Conservation (phyloP, 2,888 invertebrate genomes). For the Plusia festucae region DNA sequence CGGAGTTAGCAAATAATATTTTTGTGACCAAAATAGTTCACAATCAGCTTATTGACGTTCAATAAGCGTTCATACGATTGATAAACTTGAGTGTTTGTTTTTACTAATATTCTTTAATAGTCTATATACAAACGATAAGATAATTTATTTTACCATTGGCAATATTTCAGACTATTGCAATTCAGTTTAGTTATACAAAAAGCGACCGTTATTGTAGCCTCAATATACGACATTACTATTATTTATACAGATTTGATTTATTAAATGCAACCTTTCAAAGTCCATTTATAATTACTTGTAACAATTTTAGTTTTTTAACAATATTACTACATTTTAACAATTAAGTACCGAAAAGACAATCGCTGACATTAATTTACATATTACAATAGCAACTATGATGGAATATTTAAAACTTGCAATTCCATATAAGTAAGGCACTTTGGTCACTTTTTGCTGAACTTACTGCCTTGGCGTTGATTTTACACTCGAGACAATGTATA, state of each 20-base stretch:
- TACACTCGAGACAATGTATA: neutral
- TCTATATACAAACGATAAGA: neutral
- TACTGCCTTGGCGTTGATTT: neutral
- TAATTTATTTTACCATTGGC: neutral
- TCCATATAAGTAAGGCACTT: neutral
- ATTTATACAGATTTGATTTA: no score
- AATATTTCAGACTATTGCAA: slow-evolving; percentile 1
- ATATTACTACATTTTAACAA: no score
- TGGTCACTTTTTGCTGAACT: neutral
- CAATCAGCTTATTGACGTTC: neutral
- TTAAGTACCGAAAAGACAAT: no score
- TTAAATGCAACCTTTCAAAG: no score
- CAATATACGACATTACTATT: no score
- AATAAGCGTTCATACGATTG: no score
- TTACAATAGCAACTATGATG: no score
- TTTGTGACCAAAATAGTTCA: neutral
- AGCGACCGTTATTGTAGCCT: neutral
- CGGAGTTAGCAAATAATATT: neutral
- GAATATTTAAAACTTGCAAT: neutral
- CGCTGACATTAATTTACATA: no score
- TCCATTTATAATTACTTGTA: no score
- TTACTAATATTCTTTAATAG: no score
- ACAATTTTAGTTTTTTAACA: no score
- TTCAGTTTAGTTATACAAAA: neutral
- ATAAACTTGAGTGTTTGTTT: neutral